Evolutionary conservation across 1,140 invertebrate species (phyloP).

Genomic region (Drosophila nigromelanica): DNA sequence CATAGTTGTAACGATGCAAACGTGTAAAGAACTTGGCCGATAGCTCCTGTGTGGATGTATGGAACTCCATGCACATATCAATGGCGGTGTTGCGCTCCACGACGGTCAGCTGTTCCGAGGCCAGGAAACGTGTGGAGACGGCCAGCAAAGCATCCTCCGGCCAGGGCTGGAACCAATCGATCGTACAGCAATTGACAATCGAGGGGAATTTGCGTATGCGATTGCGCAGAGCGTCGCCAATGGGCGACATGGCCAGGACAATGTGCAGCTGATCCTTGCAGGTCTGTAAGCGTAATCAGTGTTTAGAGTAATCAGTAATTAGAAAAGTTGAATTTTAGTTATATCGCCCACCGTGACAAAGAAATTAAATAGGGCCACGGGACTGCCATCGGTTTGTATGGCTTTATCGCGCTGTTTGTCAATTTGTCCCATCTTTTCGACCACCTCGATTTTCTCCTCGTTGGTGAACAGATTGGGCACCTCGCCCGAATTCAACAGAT

Average conservation of each 20-base stretch:
- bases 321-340: no score
- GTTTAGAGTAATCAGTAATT: no score
- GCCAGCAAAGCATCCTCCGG: constrained; percentile 96
- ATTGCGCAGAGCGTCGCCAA: constrained; percentile 93
- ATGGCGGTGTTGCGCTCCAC: constrained; percentile 89
- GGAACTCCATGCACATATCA: constrained; percentile 95
- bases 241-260: constrained; percentile 96
- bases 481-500: constrained; percentile 96
- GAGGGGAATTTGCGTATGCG: constrained; percentile 96
- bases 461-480: constrained; percentile 95
- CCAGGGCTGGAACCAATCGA: constrained; percentile 99
- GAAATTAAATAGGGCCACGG: constrained; percentile 95
- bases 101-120: constrained; percentile 92
- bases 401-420: constrained; percentile 95
- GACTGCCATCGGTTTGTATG: constrained; percentile 95
- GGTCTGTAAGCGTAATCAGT: no score
- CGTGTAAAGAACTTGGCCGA: constrained; percentile 90
- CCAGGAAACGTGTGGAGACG: constrained; percentile 94
- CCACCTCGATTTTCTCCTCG: constrained; percentile 96
- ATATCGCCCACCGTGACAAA: constrained; percentile 87
- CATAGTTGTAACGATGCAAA: constrained; percentile 92
- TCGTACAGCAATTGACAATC: constrained; percentile 98
- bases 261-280: constrained; percentile 97
- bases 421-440: constrained; percentile 96
- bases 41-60: constrained; percentile 92